A percentile compares a stretch with the other conserved stretches of the same genome.
phyloP scores from a whole-genome alignment of 2,113 vertebrate species.

The Hippolais icterina region DNA sequence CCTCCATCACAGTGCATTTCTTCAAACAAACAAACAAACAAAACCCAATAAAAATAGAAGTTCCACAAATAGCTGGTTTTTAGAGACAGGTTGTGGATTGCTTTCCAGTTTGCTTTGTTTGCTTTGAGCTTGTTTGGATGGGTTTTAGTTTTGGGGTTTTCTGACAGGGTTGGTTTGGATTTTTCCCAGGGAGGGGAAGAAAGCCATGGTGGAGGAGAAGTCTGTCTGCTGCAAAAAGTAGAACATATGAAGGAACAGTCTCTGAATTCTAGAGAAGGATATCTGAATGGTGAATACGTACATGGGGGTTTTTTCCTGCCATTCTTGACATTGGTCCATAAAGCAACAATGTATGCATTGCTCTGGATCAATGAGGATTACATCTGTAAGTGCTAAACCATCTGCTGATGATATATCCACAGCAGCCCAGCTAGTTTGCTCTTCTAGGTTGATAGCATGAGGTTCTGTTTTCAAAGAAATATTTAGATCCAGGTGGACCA shows the following conservation, averaged over 20 bases:
- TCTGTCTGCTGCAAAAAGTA: neutral
- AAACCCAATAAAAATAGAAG: neutral
- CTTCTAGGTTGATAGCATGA: neutral
- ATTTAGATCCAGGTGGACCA: neutral
- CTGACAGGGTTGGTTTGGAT: rapidly evolving
- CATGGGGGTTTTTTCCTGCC: neutral
- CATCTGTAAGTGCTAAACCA: neutral
- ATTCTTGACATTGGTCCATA: neutral
- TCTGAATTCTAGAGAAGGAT: neutral
- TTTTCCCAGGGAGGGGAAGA: neutral
- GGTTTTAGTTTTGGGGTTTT: neutral
- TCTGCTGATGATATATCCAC: neutral
- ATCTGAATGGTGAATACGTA: neutral
- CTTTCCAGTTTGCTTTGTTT: neutral
- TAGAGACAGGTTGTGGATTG: neutral
- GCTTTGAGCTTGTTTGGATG: neutral
- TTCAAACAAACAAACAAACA: neutral
- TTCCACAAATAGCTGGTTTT: neutral
- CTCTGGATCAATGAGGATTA: neutral
- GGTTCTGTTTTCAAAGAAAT: neutral
- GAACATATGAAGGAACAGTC: neutral
- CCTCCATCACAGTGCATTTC: neutral
- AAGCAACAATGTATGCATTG: neutral
- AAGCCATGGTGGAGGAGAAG: rapidly evolving
- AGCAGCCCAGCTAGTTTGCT: neutral